A percentile compares a stretch with the other conserved stretches of the same genome.
These are phyloP conservation scores for Hyposoter didymator DNA, from an alignment of 2,888 invertebrate species.

Conservation along the genomic window DNA sequence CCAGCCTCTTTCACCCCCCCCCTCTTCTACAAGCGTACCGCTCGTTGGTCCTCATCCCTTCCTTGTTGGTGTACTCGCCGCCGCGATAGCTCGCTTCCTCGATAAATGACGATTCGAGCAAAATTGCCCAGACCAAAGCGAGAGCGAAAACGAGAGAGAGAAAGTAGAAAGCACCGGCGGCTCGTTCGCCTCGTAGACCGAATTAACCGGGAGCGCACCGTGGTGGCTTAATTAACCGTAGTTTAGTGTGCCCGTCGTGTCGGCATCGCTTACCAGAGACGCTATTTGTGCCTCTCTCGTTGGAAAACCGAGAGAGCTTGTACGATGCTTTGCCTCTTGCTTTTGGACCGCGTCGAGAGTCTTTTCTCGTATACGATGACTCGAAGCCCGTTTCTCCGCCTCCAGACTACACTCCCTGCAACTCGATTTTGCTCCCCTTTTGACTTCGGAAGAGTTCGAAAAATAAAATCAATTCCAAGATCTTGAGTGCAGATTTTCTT, in stretches of 20 bases:
- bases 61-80: not conserved
- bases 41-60: slow-evolving; percentile 20
- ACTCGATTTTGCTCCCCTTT: slow-evolving; percentile 21
- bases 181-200: slow-evolving; percentile 56
- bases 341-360: slow-evolving; percentile 35
- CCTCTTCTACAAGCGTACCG: slow-evolving; percentile 3
- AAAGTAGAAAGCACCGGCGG: slow-evolving; percentile 29
- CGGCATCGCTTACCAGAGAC: slow-evolving; percentile 52
- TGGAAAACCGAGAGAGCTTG: slow-evolving; percentile 3
- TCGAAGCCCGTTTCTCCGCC: slow-evolving; percentile 11
- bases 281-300: slow-evolving; percentile 53
- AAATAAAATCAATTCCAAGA: not conserved
- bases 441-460: not conserved
- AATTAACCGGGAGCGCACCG: slow-evolving; percentile 58
- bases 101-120: slow-evolving; percentile 81
- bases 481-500: not conserved
- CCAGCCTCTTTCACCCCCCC: slow-evolving; percentile 14
- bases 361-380: slow-evolving; percentile 43
- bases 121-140: slow-evolving; percentile 73
- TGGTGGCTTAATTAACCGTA: slow-evolving; percentile 74
- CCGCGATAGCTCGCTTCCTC: slow-evolving; percentile 67
- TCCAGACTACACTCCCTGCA: slow-evolving; percentile 14
- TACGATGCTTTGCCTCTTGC: slow-evolving; percentile 21
- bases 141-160: slow-evolving; percentile 49
- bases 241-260: slow-evolving; percentile 68